phyloP scores from a whole-genome alignment of 2,113 vertebrate species.

The Daboia siamensis region DNA sequence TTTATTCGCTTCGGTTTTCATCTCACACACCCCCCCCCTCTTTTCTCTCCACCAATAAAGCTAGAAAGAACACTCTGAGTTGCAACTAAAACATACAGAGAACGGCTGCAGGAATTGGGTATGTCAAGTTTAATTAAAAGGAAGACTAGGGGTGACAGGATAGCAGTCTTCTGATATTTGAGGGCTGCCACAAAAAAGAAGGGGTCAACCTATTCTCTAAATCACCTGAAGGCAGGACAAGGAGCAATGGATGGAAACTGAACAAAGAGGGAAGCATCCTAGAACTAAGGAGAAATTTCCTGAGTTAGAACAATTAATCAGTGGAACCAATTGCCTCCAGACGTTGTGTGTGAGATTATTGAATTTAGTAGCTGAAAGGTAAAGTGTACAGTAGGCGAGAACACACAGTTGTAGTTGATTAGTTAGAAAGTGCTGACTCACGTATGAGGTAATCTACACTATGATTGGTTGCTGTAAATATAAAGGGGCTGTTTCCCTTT shows the following conservation, averaged over 20 bases:
- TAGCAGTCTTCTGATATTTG: too few relatives aligned
- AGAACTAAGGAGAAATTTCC: too few relatives aligned
- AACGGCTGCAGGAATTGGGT: too few relatives aligned
- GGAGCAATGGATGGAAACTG: too few relatives aligned
- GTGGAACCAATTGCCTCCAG: background rate
- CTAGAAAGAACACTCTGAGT: background rate
- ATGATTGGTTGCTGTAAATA: background rate
- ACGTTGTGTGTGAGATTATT: background rate
- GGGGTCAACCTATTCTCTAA: too few relatives aligned
- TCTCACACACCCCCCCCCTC: too few relatives aligned
- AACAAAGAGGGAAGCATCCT: too few relatives aligned
- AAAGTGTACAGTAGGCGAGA: background rate
- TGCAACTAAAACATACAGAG: too few relatives aligned
- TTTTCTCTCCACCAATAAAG: background rate
- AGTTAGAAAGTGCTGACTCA: background rate
- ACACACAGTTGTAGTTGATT: background rate
- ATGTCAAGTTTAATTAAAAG: too few relatives aligned
- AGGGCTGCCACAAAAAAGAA: too few relatives aligned
- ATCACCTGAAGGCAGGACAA: too few relatives aligned
- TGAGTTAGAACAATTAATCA: background rate
- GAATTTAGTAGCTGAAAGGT: background rate
- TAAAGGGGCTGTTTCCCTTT: background rate
- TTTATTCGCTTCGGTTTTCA: background rate
- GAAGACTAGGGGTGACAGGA: too few relatives aligned
- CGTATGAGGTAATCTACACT: background rate